Conservation (phyloP, 2,113 vertebrate genomes). For the Hystrix cristata region DNA sequence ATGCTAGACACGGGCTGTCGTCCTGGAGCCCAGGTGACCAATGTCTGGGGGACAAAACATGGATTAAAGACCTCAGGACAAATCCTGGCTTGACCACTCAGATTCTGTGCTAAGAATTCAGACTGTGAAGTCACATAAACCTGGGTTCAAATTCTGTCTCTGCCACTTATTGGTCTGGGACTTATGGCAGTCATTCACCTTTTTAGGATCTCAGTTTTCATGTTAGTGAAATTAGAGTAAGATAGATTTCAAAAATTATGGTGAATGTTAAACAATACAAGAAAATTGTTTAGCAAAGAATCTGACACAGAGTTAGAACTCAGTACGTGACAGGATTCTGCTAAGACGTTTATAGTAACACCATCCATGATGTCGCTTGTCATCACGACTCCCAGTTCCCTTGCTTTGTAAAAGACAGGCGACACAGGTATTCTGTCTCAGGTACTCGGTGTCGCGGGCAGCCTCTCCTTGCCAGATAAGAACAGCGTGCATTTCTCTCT, state of each 20-base stretch:
- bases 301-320: not conserved
- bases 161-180: not conserved
- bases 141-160: not conserved
- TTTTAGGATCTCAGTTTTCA: conserved; percentile 12
- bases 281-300: not conserved
- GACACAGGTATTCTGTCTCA: not conserved
- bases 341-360: not conserved
- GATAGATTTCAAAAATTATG: not conserved
- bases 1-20: not conserved
- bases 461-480: not conserved
- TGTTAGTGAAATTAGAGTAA: conserved; percentile 28
- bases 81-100: not conserved
- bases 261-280: not conserved
- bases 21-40: not conserved
- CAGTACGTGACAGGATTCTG: not conserved
- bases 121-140: not conserved
- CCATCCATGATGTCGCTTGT: not conserved
- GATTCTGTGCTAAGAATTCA: not conserved
- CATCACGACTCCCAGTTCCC: not conserved
- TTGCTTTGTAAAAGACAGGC: not conserved
- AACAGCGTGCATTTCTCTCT: not conserved
- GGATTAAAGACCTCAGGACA: not conserved
- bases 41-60: not conserved
- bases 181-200: not conserved
- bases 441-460: not conserved